Conservation (phyloP, 2,797 vertebrate genomes). For the Pipistrellus nathusii region DNA sequence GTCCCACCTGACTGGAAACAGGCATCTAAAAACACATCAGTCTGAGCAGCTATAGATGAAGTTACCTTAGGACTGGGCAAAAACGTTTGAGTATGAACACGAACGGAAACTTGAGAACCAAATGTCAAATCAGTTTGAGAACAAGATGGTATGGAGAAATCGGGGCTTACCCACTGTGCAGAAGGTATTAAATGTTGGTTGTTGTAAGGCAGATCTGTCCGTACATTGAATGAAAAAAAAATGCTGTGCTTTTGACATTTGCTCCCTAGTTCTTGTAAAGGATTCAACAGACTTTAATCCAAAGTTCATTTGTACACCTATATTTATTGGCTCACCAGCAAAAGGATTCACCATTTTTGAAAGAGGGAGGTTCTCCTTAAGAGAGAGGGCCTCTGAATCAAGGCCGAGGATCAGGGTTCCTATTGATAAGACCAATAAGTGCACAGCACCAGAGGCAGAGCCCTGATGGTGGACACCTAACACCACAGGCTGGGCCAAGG, state of each 20-base stretch:
- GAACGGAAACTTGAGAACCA: conserved; percentile 94
- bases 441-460: conserved; percentile 91
- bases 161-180: conserved; percentile 86
- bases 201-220: conserved; percentile 94
- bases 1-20: conserved; percentile 87
- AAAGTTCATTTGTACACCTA: conserved; percentile 93
- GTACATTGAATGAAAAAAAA: conserved; percentile 95
- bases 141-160: conserved; percentile 93
- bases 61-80: conserved; percentile 90
- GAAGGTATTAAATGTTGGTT: conserved; percentile 87
- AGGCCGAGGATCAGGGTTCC: conserved; percentile 91
- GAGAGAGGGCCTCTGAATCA: conserved; percentile 90
- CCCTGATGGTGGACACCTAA: conserved; percentile 93
- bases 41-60: conserved; percentile 95
- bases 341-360: conserved; percentile 85
- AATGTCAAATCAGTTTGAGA: conserved; percentile 98
- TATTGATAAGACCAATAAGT: conserved; percentile 91
- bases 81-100: conserved; percentile 96
- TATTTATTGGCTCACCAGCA: conserved; percentile 89
- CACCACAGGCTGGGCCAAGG: conserved; percentile 92
- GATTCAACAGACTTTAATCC: conserved; percentile 83
- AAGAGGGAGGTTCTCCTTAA: conserved; percentile 89
- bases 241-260: conserved; percentile 89
- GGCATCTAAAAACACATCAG: conserved; percentile 89
- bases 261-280: conserved; percentile 78